phyloP scores from a whole-genome alignment of 2,888 invertebrate genomes.

The Xestia rhomboidea region DNA sequence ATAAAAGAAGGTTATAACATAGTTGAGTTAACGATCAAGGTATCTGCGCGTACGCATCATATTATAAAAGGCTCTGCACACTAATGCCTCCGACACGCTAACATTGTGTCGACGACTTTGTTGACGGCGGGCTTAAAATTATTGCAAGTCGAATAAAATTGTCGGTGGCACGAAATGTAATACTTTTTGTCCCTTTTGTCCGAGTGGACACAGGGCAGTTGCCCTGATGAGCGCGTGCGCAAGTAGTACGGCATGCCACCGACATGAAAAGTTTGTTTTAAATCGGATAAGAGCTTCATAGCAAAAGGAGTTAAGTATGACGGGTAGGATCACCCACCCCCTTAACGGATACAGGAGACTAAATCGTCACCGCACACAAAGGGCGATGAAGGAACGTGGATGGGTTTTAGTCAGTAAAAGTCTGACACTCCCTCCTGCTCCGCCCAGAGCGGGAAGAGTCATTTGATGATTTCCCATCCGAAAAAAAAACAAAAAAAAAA shows the following conservation, averaged over 20 bases:
- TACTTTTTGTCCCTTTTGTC: too few species aligned
- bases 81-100: neutral
- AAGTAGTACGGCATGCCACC: neutral
- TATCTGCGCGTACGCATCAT: conserved; percentile 65
- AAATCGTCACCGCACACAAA: neutral
- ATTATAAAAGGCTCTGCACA: conserved; percentile 47
- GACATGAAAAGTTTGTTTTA: neutral
- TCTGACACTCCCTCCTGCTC: too few species aligned
- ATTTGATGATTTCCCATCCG: too few species aligned
- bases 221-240: neutral
- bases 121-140: neutral
- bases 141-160: neutral
- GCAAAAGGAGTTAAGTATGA: neutral
- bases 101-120: neutral
- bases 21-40: conserved; percentile 77
- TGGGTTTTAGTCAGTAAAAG: too few species aligned
- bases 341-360: neutral
- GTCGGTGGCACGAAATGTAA: neutral
- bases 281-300: neutral
- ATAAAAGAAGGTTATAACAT: conserved; percentile 84
- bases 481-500: too few species aligned
- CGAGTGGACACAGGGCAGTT: too few species aligned
- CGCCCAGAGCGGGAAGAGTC: too few species aligned
- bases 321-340: neutral
- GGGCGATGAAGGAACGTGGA: too few species aligned